Conservation (phyloP, 2,888 invertebrate genomes). For the Leucozona laternaria region DNA sequence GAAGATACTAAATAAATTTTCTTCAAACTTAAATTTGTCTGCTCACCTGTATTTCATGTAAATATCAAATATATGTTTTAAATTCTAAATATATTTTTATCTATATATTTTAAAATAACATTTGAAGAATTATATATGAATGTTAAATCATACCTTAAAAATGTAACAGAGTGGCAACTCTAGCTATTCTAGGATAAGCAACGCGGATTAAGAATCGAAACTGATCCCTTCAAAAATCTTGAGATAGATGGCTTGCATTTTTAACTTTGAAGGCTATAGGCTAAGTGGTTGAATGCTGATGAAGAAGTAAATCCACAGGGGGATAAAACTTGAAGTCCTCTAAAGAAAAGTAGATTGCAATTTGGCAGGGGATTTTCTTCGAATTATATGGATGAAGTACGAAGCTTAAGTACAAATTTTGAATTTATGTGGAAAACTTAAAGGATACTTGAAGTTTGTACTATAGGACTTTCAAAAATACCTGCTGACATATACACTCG, state of each 20-base stretch:
- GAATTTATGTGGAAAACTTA: constrained; percentile 14
- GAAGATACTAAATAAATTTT: too few species aligned
- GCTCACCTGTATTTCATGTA: too few species aligned
- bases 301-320: constrained; percentile 50
- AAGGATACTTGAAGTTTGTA: not conserved
- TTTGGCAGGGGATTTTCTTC: constrained; percentile 31
- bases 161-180: not conserved
- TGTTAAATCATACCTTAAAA: not conserved
- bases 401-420: not conserved
- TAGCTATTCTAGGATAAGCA: not conserved
- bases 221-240: not conserved
- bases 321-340: constrained; percentile 9
- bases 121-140: not conserved
- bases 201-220: not conserved
- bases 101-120: not conserved
- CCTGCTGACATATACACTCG: not conserved
- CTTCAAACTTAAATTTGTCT: too few species aligned
- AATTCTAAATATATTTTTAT: too few species aligned
- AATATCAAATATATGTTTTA: too few species aligned
- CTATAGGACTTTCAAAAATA: not conserved
- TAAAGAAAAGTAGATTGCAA: constrained; percentile 31
- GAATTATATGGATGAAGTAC: not conserved
- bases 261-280: constrained; percentile 19
- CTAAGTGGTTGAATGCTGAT: constrained; percentile 24
- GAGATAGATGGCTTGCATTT: not conserved